These are phyloP conservation scores for Malurus leucopterus DNA, from an alignment of 2,797 vertebrate species.

Conservation along the genomic window DNA sequence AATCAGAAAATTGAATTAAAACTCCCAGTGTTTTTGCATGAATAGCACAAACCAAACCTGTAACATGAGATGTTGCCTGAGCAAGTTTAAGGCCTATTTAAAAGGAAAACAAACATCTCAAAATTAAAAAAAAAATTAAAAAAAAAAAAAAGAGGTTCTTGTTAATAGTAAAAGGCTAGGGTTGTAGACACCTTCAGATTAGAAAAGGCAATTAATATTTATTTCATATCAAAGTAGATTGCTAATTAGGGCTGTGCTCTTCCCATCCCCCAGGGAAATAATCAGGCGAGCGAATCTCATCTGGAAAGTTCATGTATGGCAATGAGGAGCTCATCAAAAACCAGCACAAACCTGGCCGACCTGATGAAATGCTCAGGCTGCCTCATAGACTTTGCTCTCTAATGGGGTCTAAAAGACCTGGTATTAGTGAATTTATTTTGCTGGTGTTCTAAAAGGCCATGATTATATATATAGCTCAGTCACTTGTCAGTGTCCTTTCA, in stretches of 20 bases:
- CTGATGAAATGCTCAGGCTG: conserved; percentile 17
- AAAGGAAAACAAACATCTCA: neutral
- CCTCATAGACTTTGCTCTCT: conserved; percentile 24
- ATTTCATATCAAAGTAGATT: conserved; percentile 47
- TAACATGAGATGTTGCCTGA: neutral
- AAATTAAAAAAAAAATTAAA: no score
- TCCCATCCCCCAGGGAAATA: conserved; percentile 50
- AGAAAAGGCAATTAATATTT: conserved; percentile 62
- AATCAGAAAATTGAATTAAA: neutral
- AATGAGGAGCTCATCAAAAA: conserved; percentile 33
- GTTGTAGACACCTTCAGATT: conserved; percentile 31
- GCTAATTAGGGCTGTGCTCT: conserved; percentile 53
- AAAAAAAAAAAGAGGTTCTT: neutral
- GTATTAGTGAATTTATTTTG: conserved; percentile 44
- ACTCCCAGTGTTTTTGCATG: neutral
- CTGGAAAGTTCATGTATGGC: conserved; percentile 47
- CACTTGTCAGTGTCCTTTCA: conserved; percentile 48
- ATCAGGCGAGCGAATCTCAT: conserved; percentile 48
- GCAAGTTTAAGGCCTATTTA: neutral
- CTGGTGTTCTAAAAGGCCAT: conserved; percentile 21
- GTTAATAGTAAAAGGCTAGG: neutral
- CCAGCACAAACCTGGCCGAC: conserved; percentile 5
- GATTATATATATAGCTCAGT: conserved; percentile 43
- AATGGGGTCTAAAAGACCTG: conserved; percentile 40
- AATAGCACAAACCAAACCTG: neutral